Evolutionary conservation across 2,113 vertebrate species (phyloP), one percentile per base, ranked within the genome.

Genomic region (Dicentrarchus labrax): DNA sequence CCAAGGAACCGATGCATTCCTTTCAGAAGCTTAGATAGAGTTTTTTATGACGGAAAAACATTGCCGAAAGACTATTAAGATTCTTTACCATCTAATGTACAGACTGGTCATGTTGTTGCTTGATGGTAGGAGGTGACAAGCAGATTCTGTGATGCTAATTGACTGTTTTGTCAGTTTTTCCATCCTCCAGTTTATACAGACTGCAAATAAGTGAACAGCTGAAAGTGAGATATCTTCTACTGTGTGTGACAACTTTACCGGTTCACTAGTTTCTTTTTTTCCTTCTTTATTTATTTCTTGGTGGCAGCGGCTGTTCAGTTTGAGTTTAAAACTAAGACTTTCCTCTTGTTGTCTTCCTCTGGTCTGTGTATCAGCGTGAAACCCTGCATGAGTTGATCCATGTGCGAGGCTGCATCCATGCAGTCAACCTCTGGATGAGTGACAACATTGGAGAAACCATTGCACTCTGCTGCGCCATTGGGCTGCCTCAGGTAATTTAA

Each of bases 381-480:
- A 94, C 94, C 79, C 93, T 97, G 80, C 92, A 95, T 0, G 84
- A 90, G 1, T 0, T 90, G 66, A 97, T 98, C 90, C 94, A 98
- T 0, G 97, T 97, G 36, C 95, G 97, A 7, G 97, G 97, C 88
- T 98, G 97, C 84, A 96, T 98, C 90, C 97, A 97, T 1, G 97
- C 97, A 0, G 93, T 98, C 5, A 96, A 96, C 77, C 95, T 98
- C 69, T 98, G 97, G 97, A 95, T 98, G 91, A 96, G 95, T 43
- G 97, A 98, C 95, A 97, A 98, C 92, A 94, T 97, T 0, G 96
- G 96, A 61, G 86, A 94, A 82, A 97, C 96, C 0, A 8, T 96
- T 19, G 97, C 94, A 19, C 90, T 98, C 1, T 96, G 96, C 89
- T 96, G 94, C 39, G 96, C 96, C 43, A 79, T 98, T 5, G 95